Evolutionary conservation across 2,888 invertebrate species (phyloP), one percentile per base, ranked within the genome.

Genomic region (Ischnura elegans): DNA sequence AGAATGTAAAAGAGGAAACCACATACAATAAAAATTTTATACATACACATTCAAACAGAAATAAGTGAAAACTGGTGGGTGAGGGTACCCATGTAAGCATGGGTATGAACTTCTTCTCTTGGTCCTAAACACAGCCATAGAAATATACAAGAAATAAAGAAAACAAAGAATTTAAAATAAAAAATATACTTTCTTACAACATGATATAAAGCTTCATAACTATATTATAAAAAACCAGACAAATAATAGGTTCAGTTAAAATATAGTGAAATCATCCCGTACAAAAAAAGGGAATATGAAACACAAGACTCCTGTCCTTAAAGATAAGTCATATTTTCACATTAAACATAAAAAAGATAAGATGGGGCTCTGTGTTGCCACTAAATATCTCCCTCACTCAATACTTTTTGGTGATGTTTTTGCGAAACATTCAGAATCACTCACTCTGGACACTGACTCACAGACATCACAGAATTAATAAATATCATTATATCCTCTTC

Each of bases 91-190:
- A 43, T 86, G 76, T 6, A 43, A n/a, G 25, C n/a, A 46, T 86
- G 86, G 86, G 45, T 46, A 45, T 45, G 45, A 2, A 45, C 45
- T 46, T 46, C 5, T 46, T 46, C 25, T 90, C 42, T 43, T 90
- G 90, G 90, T 90, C 90, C 90, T 61, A 61, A 61, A 90, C 87
- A 87, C 55, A 90, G 90, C 90, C 61, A 90, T 43, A 25, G 42
- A 51, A 42, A 19, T 42, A 42, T 55, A 61, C 61, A 19, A 2
- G 42, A 42, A 43, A 86, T 8, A 76, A 36, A 36, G 29, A 36
- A 36, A 87, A 86, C n/a, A 25, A 51, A 90, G 43, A 25, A 10
- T 55, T 13, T 25, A 36, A 42, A 42, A 36, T 42, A 61, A 25
- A 42, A 90, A 90, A 61, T 42, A 90, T 21, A 10, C 10, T 21